Evolutionary conservation across 2,888 invertebrate species (phyloP), one percentile per base, ranked within the genome.

Genomic region (Ennomos fuscantarius): DNA sequence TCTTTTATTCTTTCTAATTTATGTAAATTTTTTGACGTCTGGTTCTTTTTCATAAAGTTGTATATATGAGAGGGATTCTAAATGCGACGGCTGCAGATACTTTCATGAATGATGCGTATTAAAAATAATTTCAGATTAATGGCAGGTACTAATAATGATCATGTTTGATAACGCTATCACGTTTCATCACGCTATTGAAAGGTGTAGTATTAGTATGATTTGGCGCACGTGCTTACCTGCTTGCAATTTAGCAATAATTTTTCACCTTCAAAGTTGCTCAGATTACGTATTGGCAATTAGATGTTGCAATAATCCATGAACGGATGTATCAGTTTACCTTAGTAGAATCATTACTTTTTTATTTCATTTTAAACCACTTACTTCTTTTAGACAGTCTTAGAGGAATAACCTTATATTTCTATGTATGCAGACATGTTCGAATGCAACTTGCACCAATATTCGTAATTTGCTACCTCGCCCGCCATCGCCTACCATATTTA

Each of bases 1-100:
- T 68, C 71, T 69, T 77, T 73, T 69, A 69, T 72, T 63, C 59
- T 64, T 63, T 74, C 63, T 66, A 75, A 70, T 66, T 69, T 61
- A 51, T 60, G 47, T 53, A 46, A 42, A 13, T 56, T 70, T 57
- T 65, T 57, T 42, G n/a, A 15, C n/a, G 52, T 52, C 52, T 47
- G 37, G 42, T n/a, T 5, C 6, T 42, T 45, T 37, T 48, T 47
- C 11, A 13, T 1, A 9, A 15, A 33, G 40, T 35, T 24, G 6
- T 24, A 6, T 24, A 6, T 24, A n/a, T n/a, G n/a, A n/a, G 6
- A 24, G 3, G 24, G 5, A 24, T 24, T 24, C 6, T 24, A 24
- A 6, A 24, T 24, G 24, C 24, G 24, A 37, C 37, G 24, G 8
- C 11, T 32, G 24, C 35, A 35, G 24, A 24, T 24, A 24, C 6